Percentiles rank a stretch among this genome's conserved stretches.
Evolutionary conservation across 1,140 invertebrate genomes (phyloP).

Genomic region (Diploscapter pachys): DNA sequence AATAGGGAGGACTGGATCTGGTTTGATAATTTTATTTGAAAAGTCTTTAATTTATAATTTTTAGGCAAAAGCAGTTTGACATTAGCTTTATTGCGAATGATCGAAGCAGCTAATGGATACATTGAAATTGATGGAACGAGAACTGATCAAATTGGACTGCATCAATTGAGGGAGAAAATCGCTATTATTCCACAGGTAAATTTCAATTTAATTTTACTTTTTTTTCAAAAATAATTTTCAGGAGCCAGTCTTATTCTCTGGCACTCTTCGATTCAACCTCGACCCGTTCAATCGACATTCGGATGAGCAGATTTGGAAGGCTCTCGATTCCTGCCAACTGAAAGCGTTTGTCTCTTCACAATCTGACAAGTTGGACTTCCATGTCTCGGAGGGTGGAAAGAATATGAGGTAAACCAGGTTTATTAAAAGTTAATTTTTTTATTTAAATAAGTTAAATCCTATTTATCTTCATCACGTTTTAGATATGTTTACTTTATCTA

Average conservation of each 20-base stretch:
- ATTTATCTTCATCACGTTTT: neutral
- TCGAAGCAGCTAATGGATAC: slow-evolving; percentile 59
- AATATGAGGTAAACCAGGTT: slow-evolving; percentile 40
- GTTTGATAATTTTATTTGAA: neutral
- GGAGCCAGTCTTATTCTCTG: slow-evolving; percentile 65
- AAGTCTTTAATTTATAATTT: neutral
- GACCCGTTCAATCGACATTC: slow-evolving; percentile 66
- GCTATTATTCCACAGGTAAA: slow-evolving; percentile 67
- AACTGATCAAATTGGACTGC: slow-evolving; percentile 63
- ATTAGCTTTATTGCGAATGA: slow-evolving; percentile 63
- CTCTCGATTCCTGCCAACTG: slow-evolving; percentile 50
- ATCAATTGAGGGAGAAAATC: slow-evolving; percentile 62
- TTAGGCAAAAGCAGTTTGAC: slow-evolving; percentile 76
- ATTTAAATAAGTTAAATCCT: neutral
- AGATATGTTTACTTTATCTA: neutral
- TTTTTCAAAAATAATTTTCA: slow-evolving; percentile 34
- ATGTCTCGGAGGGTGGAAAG: slow-evolving; percentile 56
- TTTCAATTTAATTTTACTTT: slow-evolving; percentile 67
- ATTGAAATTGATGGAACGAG: slow-evolving; percentile 71
- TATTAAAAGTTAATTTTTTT: neutral
- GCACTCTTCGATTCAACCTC: slow-evolving; percentile 64
- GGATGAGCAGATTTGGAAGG: slow-evolving; percentile 68
- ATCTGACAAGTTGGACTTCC: slow-evolving; percentile 39
- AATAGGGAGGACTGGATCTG: slow-evolving; percentile 65
- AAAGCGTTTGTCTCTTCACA: slow-evolving; percentile 41